These are phyloP conservation scores for Bradypodion ventrale DNA, from an alignment of 2,797 vertebrate species.

Conservation along the genomic window DNA sequence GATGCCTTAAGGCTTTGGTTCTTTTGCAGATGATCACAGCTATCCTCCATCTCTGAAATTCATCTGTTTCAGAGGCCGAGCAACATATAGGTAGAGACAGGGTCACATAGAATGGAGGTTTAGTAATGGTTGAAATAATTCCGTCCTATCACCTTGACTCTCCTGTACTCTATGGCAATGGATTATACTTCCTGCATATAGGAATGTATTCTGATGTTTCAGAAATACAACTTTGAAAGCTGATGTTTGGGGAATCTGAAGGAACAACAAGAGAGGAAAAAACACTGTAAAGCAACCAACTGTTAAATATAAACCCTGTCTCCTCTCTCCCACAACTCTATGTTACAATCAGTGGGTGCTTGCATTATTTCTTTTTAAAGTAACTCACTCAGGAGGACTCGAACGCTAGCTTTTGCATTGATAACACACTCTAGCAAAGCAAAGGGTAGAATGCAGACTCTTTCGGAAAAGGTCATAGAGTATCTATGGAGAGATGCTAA, in stretches of 20 bases:
- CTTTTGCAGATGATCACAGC: too few relatives aligned
- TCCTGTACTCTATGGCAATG: background rate
- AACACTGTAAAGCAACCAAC: background rate
- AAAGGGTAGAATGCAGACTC: background rate
- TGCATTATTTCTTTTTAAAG: background rate
- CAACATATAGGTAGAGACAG: background rate
- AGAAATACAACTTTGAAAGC: background rate
- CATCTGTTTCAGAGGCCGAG: background rate
- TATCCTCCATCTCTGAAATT: too few relatives aligned
- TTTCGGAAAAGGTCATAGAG: slow-evolving; percentile 1
- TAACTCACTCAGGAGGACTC: slow-evolving; percentile 20
- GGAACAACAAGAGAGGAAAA: background rate
- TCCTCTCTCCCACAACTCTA: background rate
- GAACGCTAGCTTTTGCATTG: background rate
- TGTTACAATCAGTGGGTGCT: background rate
- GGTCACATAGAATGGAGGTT: background rate
- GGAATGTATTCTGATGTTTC: background rate
- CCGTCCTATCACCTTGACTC: background rate
- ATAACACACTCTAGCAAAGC: slow-evolving; percentile 8
- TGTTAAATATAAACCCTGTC: background rate
- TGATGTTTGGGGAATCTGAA: accelerated
- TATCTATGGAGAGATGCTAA: slow-evolving; percentile 4
- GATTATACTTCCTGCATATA: background rate
- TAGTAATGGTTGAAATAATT: background rate
- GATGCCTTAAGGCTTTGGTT: too few relatives aligned